A percentile compares a stretch with the other conserved stretches of the same genome.
phyloP scores from a whole-genome alignment of 2,113 vertebrate species.

The Gobiocypris rarus region DNA sequence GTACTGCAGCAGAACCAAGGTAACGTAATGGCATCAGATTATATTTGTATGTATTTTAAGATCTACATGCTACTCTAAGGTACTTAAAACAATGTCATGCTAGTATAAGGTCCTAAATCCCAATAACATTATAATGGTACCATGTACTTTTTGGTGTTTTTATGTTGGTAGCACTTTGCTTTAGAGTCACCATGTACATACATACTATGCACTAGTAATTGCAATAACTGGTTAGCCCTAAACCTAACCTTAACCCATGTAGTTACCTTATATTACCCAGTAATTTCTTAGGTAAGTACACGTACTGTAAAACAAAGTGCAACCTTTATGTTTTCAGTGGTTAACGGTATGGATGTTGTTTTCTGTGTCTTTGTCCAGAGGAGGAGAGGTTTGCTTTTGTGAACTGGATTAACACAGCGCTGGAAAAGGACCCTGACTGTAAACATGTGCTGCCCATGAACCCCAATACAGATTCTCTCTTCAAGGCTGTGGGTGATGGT shows the following conservation, averaged over 20 bases:
- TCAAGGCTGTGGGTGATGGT: constrained; percentile 89
- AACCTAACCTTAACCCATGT: too few relatives aligned
- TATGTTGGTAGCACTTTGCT: too few relatives aligned
- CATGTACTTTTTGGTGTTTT: not conserved
- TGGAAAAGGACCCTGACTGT: constrained; percentile 92
- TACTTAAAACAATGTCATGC: not conserved
- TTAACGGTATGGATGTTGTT: not conserved
- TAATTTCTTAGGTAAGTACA: too few relatives aligned
- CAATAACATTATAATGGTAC: not conserved
- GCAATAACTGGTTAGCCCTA: too few relatives aligned
- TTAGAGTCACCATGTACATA: too few relatives aligned
- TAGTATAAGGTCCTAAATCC: not conserved
- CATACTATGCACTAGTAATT: too few relatives aligned
- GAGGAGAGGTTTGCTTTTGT: constrained; percentile 96
- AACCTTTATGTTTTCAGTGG: not conserved
- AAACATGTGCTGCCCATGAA: constrained; percentile 92
- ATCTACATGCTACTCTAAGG: not conserved
- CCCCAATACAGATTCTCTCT: constrained; percentile 89
- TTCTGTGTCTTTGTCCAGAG: constrained; percentile 75
- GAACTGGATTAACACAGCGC: constrained; percentile 97
- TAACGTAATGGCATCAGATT: not conserved
- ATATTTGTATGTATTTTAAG: not conserved
- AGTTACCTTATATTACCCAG: too few relatives aligned
- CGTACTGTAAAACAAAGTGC: too few relatives aligned
- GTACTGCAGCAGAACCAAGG: not conserved